Percentiles rank a stretch among this genome's conserved stretches.
Evolutionary conservation across 1,140 invertebrate genomes (phyloP).

Genomic region (Drosophila sechellia): DNA sequence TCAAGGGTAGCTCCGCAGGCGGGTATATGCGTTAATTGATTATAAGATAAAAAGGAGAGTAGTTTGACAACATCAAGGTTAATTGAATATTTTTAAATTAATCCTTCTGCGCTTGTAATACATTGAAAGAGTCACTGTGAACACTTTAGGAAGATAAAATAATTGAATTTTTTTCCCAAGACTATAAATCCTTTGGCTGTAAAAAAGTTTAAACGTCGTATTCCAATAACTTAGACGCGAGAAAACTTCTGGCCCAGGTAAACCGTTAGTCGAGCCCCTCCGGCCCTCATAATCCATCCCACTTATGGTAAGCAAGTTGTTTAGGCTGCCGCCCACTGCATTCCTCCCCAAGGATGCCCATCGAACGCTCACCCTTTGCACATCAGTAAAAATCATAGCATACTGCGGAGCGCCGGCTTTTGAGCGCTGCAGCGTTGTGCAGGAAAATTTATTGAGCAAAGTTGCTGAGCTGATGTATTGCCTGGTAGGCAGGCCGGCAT

Average conservation of each 20-base stretch:
- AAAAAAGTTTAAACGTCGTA: slow-evolving; percentile 18
- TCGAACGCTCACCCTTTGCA: slow-evolving; percentile 1
- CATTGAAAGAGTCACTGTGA: not conserved
- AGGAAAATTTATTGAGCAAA: slow-evolving; percentile 80
- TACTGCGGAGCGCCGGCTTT: slow-evolving; percentile 68
- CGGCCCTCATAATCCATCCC: slow-evolving; percentile 10
- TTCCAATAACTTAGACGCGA: slow-evolving; percentile 25
- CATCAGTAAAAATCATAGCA: slow-evolving; percentile 67
- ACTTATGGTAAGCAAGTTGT: slow-evolving; percentile 66
- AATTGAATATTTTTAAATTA: too few relatives aligned
- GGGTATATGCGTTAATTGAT: slow-evolving; percentile 22
- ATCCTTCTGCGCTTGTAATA: not conserved
- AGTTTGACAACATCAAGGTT: too few relatives aligned
- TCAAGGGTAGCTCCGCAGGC: slow-evolving; percentile 21
- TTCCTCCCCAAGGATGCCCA: not conserved
- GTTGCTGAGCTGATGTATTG: slow-evolving; percentile 80
- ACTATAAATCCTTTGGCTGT: slow-evolving; percentile 22
- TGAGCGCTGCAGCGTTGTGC: slow-evolving; percentile 62
- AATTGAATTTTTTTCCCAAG: slow-evolving; percentile 3
- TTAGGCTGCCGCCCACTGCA: slow-evolving; percentile 37
- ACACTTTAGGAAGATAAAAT: not conserved
- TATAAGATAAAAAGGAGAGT: too few relatives aligned
- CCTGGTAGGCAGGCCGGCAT: slow-evolving; percentile 14
- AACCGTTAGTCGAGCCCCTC: slow-evolving; percentile 6
- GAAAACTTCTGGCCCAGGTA: slow-evolving; percentile 34